Conservation (phyloP, 2,113 vertebrate species). For the Tursiops truncatus region DNA sequence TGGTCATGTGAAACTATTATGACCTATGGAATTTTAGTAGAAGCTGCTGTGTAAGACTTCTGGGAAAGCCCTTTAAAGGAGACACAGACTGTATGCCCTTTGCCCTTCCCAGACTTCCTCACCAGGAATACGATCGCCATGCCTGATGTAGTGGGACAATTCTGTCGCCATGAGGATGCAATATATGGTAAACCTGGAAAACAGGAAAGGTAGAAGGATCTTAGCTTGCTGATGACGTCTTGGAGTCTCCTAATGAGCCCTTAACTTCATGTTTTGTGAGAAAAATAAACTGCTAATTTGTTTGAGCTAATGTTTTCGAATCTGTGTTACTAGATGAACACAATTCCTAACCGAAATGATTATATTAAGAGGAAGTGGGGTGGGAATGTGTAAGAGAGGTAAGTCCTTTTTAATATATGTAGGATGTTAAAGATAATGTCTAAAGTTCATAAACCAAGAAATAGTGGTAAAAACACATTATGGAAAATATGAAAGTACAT, state of each 20-base stretch:
- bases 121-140: background rate
- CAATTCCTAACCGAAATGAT: background rate
- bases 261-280: background rate
- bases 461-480: constrained; percentile 15
- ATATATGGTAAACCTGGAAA: background rate
- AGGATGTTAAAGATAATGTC: constrained; percentile 32
- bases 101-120: background rate
- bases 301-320: background rate
- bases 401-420: background rate
- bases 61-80: background rate
- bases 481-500: constrained; percentile 29
- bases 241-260: background rate
- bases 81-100: background rate
- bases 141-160: background rate
- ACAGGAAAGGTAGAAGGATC: background rate
- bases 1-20: background rate
- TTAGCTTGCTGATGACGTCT: background rate
- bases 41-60: background rate
- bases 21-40: background rate
- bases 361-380: background rate
- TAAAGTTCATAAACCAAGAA: constrained; percentile 46
- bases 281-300: constrained; percentile 4
- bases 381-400: background rate
- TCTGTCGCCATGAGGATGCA: background rate
- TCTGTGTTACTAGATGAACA: background rate